Percentiles rank a stretch among this genome's conserved stretches.
These are phyloP conservation scores for Datnioides undecimradiatus DNA, from an alignment of 2,113 vertebrate genomes.

Conservation along the genomic window DNA sequence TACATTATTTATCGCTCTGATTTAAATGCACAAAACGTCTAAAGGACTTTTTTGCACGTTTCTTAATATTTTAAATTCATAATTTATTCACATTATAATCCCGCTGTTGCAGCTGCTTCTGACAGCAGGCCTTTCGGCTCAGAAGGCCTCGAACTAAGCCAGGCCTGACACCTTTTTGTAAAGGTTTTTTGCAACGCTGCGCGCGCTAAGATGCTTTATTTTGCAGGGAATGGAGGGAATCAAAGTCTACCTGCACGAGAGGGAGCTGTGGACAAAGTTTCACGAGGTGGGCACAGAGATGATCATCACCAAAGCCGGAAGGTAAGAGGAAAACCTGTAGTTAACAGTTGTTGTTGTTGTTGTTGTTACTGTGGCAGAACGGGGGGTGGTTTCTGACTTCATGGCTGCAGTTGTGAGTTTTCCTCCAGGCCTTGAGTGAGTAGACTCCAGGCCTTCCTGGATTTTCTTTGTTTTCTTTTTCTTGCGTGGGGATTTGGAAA, in stretches of 20 bases:
- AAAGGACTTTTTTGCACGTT: not conserved
- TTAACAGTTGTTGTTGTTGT: too few relatives aligned
- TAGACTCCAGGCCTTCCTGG: not conserved
- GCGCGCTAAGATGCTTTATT: conserved; percentile 47
- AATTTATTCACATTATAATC: not conserved
- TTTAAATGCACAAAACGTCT: too few relatives aligned
- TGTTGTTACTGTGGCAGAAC: too few relatives aligned
- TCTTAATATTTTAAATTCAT: not conserved
- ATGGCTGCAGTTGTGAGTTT: not conserved
- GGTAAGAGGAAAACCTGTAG: conserved; percentile 90
- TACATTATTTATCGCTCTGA: not conserved
- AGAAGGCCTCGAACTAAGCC: not conserved
- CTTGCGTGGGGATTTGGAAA: conserved; percentile 21
- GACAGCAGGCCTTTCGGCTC: not conserved
- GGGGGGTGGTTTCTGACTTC: not conserved
- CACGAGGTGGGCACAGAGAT: conserved; percentile 99
- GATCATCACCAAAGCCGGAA: conserved; percentile 99
- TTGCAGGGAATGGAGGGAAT: conserved; percentile 97
- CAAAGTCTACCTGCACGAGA: conserved; percentile 96
- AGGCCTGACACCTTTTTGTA: not conserved
- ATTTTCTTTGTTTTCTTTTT: conserved; percentile 1
- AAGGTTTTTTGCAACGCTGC: not conserved
- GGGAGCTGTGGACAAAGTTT: conserved; percentile 96
- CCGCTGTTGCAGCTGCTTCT: not conserved
- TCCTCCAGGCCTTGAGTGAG: not conserved